Conservation (phyloP, 2,113 vertebrate genomes). For the Turnix velox region DNA sequence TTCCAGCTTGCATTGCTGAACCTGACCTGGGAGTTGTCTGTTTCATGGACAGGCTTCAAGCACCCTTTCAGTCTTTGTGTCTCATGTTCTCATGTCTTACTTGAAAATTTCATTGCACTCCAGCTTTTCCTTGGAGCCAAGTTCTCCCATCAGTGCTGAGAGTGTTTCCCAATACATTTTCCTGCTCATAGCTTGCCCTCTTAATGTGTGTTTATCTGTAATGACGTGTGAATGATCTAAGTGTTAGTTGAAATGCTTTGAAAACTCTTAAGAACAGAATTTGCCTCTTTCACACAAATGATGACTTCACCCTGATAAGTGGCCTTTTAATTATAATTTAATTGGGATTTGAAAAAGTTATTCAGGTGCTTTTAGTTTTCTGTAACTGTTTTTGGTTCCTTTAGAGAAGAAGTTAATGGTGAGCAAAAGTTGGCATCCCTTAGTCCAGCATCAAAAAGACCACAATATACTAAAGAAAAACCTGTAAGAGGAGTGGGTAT, state of each 20-base stretch:
- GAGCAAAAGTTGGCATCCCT: background rate
- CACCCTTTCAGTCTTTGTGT: background rate
- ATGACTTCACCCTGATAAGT: background rate
- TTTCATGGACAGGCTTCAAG: background rate
- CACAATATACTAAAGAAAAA: background rate
- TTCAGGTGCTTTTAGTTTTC: background rate
- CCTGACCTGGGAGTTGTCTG: background rate
- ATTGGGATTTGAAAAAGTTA: background rate
- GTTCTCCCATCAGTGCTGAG: background rate
- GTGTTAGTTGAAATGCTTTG: background rate
- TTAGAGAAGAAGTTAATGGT: fast-evolving
- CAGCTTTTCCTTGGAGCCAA: background rate
- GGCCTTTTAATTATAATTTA: background rate
- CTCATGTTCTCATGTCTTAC: background rate
- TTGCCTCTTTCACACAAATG: background rate
- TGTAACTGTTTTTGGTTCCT: fast-evolving
- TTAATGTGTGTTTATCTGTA: background rate
- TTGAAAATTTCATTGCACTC: background rate
- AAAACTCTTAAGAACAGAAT: background rate
- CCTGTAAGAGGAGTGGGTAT: background rate
- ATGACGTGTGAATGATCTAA: background rate
- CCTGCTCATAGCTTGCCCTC: background rate
- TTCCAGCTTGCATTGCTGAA: background rate
- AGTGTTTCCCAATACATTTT: background rate
- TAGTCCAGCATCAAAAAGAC: background rate